Conservation (phyloP, 1,140 invertebrate genomes). For the Drosophila kurseongensis region DNA sequence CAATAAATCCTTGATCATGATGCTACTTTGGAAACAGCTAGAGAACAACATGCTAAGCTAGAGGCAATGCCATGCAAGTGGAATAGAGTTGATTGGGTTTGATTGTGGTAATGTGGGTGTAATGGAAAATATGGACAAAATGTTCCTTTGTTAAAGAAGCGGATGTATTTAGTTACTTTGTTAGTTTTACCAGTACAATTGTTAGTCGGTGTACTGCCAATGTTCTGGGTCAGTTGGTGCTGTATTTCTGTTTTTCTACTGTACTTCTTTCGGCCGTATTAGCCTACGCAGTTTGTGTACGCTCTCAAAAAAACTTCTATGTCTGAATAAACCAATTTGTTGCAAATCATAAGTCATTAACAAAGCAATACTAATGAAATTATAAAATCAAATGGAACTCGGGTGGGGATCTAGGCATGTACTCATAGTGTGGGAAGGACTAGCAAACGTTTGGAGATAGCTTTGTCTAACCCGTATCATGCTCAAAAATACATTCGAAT, state of each 20-base stretch:
- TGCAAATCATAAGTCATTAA: slow-evolving; percentile 47
- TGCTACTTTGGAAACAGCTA: slow-evolving; percentile 25
- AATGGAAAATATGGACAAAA: slow-evolving; percentile 11
- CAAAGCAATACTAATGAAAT: slow-evolving; percentile 41
- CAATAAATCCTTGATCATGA: neutral
- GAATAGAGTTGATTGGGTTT: slow-evolving; percentile 16
- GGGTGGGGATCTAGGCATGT: slow-evolving; percentile 21
- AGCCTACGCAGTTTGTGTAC: slow-evolving; percentile 1
- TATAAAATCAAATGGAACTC: slow-evolving; percentile 40
- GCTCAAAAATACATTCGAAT: slow-evolving; percentile 33
- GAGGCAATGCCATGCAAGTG: slow-evolving; percentile 60
- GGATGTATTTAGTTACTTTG: slow-evolving; percentile 23
- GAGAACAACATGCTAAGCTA: slow-evolving; percentile 62
- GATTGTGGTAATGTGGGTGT: slow-evolving; percentile 19
- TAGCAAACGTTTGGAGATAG: slow-evolving; percentile 28
- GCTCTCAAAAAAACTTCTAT: slow-evolving; percentile 16
- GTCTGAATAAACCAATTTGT: slow-evolving; percentile 60
- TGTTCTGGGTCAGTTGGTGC: slow-evolving; percentile 28
- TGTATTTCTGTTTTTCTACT: slow-evolving; percentile 20
- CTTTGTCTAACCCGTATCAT: slow-evolving; percentile 27
- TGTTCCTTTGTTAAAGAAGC: slow-evolving; percentile 21
- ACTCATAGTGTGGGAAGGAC: slow-evolving; percentile 20
- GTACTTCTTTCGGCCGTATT: slow-evolving; percentile 28
- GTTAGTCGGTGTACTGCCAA: slow-evolving; percentile 37
- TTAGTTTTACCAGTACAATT: slow-evolving; percentile 22